Evolutionary conservation across 2,113 vertebrate genomes (phyloP), one percentile per base, ranked within the genome.

Genomic region (Prinia subflava): DNA sequence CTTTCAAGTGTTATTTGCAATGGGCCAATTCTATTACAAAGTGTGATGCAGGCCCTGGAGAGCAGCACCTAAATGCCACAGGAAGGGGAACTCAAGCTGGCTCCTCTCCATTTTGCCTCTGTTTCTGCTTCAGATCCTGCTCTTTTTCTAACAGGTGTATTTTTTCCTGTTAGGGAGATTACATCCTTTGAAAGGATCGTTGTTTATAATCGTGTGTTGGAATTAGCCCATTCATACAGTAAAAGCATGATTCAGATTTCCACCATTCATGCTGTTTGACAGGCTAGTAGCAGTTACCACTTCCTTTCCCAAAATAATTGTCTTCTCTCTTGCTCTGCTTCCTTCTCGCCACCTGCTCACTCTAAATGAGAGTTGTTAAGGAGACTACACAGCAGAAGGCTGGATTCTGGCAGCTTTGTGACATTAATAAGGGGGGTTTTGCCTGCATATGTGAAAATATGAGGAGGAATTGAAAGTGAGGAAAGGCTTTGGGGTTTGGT

Each of bases 221-320:
- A 65, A 80, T 93, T 86, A 94, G 67, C 33, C 37, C 65, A 83
- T 89, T 95, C 95, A 78, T 52, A 37, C 73, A 77, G 60, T 44
- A 62, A 92, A 83, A 81, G 63, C 60, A 25, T 94, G 90, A 97
- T 69, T 96, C 85, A 92, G 37, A 87, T 87, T 87, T 83, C 74
- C 75, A 42, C 56, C 83, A 92, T 96, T 95, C 90, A 82, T 89
- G n/a, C 65, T 82, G 25, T 57, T 92, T 62, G 81, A 92, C 73
- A 92, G 49, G 17, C 83, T 92, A 90, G 81, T 92, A 95, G 83
- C 93, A 96, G 93, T 92, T 90, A 84, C 20, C 73, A 70, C 83
- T 94, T 89, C 95, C 86, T 95, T 94, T 96, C 93, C 88, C 44
- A 62, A 94, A 94, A 94, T 96, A 94, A 94, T 83, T 31, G 24